Evolutionary conservation across 2,797 vertebrate species (phyloP).

Genomic region (Peromyscus melanophrys): DNA sequence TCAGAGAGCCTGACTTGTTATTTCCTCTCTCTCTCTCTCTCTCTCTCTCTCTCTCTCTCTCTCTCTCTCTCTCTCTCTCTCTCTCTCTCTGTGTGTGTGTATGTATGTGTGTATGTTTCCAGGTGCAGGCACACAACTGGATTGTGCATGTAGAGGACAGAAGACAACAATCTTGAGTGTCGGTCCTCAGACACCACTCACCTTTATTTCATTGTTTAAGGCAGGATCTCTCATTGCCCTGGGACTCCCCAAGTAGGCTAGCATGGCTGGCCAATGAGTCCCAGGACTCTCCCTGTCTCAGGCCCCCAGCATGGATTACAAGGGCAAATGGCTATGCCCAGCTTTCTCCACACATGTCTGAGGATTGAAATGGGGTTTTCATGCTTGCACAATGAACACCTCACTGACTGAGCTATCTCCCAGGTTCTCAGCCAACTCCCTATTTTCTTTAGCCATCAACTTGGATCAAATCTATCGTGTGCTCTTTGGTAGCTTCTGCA

Average conservation of each 20-base stretch:
- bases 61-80: neutral
- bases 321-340: neutral
- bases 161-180: neutral
- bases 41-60: neutral
- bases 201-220: neutral
- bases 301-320: neutral
- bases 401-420: neutral
- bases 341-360: neutral
- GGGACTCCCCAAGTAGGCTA: neutral
- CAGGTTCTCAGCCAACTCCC: neutral
- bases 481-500: neutral
- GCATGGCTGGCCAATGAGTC: neutral
- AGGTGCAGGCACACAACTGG: neutral
- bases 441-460: neutral
- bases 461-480: neutral
- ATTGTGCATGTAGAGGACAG: neutral
- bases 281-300: neutral
- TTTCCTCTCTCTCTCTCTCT: neutral
- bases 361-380: neutral
- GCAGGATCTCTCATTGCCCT: neutral
- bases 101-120: neutral
- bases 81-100: no score
- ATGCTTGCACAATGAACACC: neutral
- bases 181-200: neutral
- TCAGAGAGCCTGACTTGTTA: neutral